phyloP scores from a whole-genome alignment of 1,140 invertebrate species.

The Hormaphis cornu region DNA sequence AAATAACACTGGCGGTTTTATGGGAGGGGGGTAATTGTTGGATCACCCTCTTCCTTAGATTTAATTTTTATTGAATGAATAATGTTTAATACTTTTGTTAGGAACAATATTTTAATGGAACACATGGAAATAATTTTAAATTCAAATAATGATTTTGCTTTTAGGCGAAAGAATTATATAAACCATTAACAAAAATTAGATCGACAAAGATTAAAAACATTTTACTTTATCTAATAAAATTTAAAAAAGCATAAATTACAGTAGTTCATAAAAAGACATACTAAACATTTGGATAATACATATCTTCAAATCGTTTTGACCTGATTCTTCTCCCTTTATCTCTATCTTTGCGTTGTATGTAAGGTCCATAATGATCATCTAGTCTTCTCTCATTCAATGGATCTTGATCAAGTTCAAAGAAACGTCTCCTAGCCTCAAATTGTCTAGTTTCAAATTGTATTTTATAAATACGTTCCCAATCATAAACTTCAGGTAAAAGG shows the following conservation, averaged over 20 bases:
- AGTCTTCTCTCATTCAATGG: slow-evolving; percentile 36
- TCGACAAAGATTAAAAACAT: background rate
- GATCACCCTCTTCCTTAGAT: too few species aligned
- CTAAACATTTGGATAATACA: slow-evolving; percentile 27
- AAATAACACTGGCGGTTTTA: too few species aligned
- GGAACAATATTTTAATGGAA: too few species aligned
- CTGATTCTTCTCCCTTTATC: background rate
- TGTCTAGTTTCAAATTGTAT: slow-evolving; percentile 36
- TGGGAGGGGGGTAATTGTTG: too few species aligned
- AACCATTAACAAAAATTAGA: too few species aligned
- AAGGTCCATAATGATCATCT: slow-evolving; percentile 9
- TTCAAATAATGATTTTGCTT: too few species aligned
- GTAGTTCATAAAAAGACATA: background rate
- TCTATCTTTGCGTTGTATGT: slow-evolving; percentile 21
- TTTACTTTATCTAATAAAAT: background rate
- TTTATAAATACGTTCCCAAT: slow-evolving; percentile 40
- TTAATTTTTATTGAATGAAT: too few species aligned
- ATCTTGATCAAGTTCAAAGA: slow-evolving; percentile 36
- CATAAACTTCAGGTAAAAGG: slow-evolving; percentile 37
- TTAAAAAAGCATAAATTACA: background rate
- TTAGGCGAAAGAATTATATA: too few species aligned
- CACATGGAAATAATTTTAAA: too few species aligned
- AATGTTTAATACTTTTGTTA: too few species aligned
- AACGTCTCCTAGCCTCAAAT: slow-evolving; percentile 36
- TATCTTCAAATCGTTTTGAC: slow-evolving; percentile 12